Evolutionary conservation across 2,113 vertebrate species (phyloP), one percentile per base, ranked within the genome.

Genomic region (Vombatus ursinus): DNA sequence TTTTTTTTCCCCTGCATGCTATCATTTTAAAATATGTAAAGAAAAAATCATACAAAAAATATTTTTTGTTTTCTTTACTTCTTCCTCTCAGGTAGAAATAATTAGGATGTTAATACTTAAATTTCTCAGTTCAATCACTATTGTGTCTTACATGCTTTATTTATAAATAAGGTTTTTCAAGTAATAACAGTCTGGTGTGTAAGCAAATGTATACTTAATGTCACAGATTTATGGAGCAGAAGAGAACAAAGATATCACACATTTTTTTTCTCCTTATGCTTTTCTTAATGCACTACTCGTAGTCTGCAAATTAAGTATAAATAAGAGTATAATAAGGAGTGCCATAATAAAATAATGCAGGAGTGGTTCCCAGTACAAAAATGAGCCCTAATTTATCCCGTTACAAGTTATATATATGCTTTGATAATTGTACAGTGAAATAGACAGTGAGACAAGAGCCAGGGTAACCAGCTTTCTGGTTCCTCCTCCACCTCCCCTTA

Each of bases 121-220:
- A 8, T 50, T 93, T 97, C 95, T 91, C 95, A 97, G 90, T 96
- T 92, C 94, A 96, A 53, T 97, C 61, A 96, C 52, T 97, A 6
- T 96, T 1, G 12, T 50, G 91, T 95, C 93, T 96, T 89, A 53
- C 5, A n/a, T 94, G 47, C 92, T 95, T 96, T 52, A 97, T 10
- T 37, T 96, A 90, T 84, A 93, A 95, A 92, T 48, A 93, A 95
- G 52, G 52, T 94, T n/a, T 95, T 53, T 90, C 94, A 50, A 90
- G 89, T 96, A n/a, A 22, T 96, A 68, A 90, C 5, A 24, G 89
- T 93, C 84, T 96, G 54, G 44, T 92, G 61, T 90, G 11, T 94
- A 50, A 50, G 89, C 54, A 92, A 84, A 93, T 61, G 92, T 90
- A 53, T 93, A 95, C 96, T 96, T 92, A 52, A 57, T 95, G 44